Evolutionary conservation across 2,888 invertebrate genomes (phyloP).

Genomic region (Horisme vitalbata): DNA sequence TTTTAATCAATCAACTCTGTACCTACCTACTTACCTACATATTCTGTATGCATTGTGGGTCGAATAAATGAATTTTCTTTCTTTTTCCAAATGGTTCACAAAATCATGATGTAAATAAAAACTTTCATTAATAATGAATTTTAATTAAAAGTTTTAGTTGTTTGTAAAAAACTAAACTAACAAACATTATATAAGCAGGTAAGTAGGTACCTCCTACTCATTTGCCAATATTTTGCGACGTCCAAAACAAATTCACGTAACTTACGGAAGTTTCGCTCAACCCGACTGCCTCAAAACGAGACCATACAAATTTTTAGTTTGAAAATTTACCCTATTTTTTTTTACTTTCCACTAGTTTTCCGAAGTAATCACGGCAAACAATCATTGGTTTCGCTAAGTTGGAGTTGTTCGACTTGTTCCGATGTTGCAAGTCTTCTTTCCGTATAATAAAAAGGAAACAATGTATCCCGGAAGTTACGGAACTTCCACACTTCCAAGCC

Average conservation of each 20-base stretch:
- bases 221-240: no score
- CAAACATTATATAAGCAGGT: no score
- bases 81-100: no score
- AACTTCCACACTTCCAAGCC: neutral
- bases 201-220: no score
- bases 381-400: constrained; percentile 1
- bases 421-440: constrained; percentile 1
- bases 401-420: constrained; percentile 4
- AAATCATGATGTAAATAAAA: no score
- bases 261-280: constrained; percentile 1
- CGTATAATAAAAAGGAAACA: neutral
- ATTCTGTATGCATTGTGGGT: no score
- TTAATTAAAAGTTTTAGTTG: no score
- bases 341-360: neutral
- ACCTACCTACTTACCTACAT: no score
- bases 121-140: no score
- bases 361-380: constrained; percentile 18
- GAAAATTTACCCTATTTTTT: neutral
- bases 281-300: constrained; percentile 5
- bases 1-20: no score
- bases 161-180: no score
- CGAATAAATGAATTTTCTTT: no score
- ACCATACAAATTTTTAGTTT: constrained; percentile 6
- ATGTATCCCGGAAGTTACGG: neutral
- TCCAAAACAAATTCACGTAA: neutral